Conservation (phyloP, 2,797 vertebrate genomes). For the Galaxias olidus region DNA sequence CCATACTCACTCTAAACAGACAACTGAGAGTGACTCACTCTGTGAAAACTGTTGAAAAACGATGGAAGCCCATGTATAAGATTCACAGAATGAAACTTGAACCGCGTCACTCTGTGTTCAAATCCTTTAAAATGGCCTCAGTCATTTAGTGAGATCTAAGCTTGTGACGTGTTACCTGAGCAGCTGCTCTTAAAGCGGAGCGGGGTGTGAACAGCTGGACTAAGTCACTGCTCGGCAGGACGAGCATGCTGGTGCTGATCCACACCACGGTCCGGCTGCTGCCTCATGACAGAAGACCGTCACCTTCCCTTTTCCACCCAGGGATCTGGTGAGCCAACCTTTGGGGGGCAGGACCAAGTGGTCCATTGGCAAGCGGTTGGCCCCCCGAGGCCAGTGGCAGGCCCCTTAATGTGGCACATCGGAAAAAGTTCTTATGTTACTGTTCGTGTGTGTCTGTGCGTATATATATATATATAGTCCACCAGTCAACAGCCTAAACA, state of each 20-base stretch:
- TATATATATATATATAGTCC: too few relatives aligned
- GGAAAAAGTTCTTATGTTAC: too few relatives aligned
- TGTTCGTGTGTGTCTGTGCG: too few relatives aligned
- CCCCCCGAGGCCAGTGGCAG: too few relatives aligned
- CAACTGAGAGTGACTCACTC: neutral
- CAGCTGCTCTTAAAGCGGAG: neutral
- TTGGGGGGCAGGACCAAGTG: neutral
- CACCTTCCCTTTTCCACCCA: neutral
- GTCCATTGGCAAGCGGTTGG: too few relatives aligned
- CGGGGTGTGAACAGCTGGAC: neutral
- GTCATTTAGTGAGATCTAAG: neutral
- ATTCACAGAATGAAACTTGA: neutral
- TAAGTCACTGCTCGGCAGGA: neutral
- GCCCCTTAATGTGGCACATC: too few relatives aligned
- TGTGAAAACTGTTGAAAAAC: neutral
- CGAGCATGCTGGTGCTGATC: neutral
- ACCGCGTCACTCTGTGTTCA: neutral
- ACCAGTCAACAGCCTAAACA: too few relatives aligned
- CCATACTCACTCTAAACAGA: neutral
- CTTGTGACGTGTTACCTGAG: neutral
- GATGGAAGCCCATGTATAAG: neutral
- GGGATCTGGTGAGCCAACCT: neutral
- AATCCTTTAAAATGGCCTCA: neutral
- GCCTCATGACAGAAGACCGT: neutral
- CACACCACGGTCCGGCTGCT: neutral